phyloP scores from a whole-genome alignment of 1,140 invertebrate genomes.

The Drepana arcuata region DNA sequence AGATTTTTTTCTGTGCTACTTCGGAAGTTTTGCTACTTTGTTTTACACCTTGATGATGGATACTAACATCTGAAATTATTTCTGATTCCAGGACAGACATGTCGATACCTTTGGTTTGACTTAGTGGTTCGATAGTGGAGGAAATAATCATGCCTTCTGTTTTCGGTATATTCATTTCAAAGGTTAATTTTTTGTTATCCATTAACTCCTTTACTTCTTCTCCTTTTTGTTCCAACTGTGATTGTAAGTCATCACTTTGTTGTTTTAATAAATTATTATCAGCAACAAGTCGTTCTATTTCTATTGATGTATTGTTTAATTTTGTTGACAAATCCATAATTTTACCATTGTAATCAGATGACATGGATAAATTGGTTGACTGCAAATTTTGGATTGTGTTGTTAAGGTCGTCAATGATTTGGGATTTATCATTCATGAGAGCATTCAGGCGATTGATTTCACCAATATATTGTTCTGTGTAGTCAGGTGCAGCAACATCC shows the following conservation, averaged over 20 bases:
- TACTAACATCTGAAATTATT: slow-evolving; percentile 40
- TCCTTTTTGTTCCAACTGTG: slow-evolving; percentile 33
- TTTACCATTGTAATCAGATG: slow-evolving; percentile 32
- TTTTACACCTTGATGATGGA: slow-evolving; percentile 2
- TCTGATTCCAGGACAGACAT: slow-evolving; percentile 43
- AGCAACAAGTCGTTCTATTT: slow-evolving; percentile 23
- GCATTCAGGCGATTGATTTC: slow-evolving; percentile 62
- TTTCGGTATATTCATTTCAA: slow-evolving; percentile 66
- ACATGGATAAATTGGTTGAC: slow-evolving; percentile 20
- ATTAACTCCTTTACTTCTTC: slow-evolving; percentile 52
- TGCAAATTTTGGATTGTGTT: slow-evolving; percentile 35
- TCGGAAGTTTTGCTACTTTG: slow-evolving; percentile 15
- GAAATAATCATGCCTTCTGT: slow-evolving; percentile 63
- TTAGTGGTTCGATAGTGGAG: slow-evolving; percentile 53
- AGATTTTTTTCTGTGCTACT: slow-evolving; percentile 16
- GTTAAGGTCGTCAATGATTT: slow-evolving; percentile 45
- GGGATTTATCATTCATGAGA: slow-evolving; percentile 41
- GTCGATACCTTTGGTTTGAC: slow-evolving; percentile 25
- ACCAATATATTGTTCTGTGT: slow-evolving; percentile 56
- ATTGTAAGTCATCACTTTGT: slow-evolving; percentile 34
- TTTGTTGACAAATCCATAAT: slow-evolving; percentile 29
- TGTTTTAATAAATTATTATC: slow-evolving; percentile 25
- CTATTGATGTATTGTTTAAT: slow-evolving; percentile 13
- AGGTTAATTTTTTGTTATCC: slow-evolving; percentile 48
- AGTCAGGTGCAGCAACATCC: slow-evolving; percentile 30